phyloP scores from a whole-genome alignment of 2,888 invertebrate species.

The Drosophila colorata region DNA sequence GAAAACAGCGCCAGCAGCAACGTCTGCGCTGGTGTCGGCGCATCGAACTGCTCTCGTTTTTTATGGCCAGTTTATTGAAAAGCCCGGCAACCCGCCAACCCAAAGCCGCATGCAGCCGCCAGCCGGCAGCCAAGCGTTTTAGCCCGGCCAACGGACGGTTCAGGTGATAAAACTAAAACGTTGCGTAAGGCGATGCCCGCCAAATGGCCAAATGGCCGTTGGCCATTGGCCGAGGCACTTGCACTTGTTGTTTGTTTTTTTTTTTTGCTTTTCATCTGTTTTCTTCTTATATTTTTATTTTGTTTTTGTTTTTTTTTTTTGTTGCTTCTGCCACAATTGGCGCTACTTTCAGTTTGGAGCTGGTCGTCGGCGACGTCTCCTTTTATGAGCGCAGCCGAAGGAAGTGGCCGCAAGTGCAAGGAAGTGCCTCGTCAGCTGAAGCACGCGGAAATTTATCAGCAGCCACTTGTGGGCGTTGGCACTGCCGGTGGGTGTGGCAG shows the following conservation, averaged over 20 bases:
- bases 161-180: conserved; percentile 46
- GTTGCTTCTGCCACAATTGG: conserved; percentile 4
- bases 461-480: not conserved
- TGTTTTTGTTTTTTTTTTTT: not conserved
- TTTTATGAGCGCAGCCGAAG: conserved; percentile 32
- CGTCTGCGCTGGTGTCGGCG: not conserved
- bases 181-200: conserved; percentile 49
- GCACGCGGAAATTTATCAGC: conserved; percentile 36
- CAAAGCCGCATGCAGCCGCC: conserved; percentile 14
- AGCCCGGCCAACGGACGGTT: conserved; percentile 7
- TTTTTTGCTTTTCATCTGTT: not conserved
- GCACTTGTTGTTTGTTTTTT: conserved; percentile 19
- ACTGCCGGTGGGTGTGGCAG: conserved; percentile 7
- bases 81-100: conserved; percentile 25
- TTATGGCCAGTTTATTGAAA: conserved; percentile 70
- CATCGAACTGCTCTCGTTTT: conserved; percentile 51
- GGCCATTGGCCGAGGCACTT: conserved; percentile 45
- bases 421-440: conserved; percentile 34
- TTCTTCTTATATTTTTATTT: not conserved
- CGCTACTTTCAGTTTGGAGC: not conserved
- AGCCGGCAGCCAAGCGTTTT: conserved; percentile 8
- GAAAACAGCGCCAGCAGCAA: conserved; percentile 47
- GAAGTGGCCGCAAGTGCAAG: conserved; percentile 41
- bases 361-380: conserved; percentile 11
- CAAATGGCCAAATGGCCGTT: conserved; percentile 40